phyloP scores from a whole-genome alignment of 2,797 vertebrate species.

The Rhyacichthys aspro region DNA sequence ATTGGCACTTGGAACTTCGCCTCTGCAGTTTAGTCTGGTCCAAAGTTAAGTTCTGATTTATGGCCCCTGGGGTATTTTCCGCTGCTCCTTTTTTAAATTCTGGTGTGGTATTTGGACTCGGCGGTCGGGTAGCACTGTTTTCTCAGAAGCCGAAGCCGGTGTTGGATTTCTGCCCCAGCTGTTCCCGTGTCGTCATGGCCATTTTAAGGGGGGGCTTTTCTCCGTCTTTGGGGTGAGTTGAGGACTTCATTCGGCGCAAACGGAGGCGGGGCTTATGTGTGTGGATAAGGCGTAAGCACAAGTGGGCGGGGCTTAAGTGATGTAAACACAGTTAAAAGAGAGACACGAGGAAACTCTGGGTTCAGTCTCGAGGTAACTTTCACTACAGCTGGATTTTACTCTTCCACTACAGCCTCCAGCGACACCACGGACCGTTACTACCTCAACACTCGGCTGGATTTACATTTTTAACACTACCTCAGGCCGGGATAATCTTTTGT shows the following conservation, averaged over 20 bases:
- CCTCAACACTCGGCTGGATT: constrained; percentile 24
- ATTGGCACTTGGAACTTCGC: too few relatives aligned
- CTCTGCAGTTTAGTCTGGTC: background rate
- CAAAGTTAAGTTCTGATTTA: background rate
- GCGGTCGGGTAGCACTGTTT: constrained; percentile 10
- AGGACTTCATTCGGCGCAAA: background rate
- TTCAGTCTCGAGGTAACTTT: constrained; percentile 54
- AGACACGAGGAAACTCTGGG: background rate
- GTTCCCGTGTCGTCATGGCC: constrained; percentile 68
- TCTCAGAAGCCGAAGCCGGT: constrained; percentile 18
- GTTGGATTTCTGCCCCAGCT: constrained; percentile 57
- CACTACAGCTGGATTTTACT: constrained; percentile 33
- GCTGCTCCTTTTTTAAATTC: background rate
- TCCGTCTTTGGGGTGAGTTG: constrained; percentile 4
- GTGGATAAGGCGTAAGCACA: background rate
- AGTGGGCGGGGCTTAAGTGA: constrained; percentile 44
- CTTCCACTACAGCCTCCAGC: constrained; percentile 18
- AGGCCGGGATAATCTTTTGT: background rate
- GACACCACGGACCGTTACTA: background rate
- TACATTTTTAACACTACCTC: constrained; percentile 10
- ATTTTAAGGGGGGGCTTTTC: background rate
- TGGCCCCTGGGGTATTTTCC: background rate
- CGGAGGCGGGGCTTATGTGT: constrained; percentile 43
- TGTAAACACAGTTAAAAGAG: constrained; percentile 78
- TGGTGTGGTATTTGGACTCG: background rate